Evolutionary conservation across 2,888 invertebrate genomes (phyloP).

Genomic region (Eilema sororculum): DNA sequence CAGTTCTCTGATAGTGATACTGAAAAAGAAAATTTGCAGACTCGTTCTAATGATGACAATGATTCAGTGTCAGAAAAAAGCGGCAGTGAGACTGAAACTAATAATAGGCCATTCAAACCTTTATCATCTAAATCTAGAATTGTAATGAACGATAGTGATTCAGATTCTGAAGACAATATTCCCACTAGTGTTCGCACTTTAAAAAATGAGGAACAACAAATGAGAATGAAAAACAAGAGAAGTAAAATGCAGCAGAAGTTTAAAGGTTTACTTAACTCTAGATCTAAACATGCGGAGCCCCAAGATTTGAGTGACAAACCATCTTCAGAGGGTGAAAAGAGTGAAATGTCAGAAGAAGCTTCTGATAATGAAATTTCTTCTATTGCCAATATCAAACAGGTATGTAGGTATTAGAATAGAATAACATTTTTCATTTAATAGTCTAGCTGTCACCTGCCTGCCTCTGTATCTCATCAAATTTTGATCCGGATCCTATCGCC

Average conservation of each 20-base stretch:
- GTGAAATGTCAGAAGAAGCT: slow-evolving; percentile 35
- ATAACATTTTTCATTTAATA: neutral
- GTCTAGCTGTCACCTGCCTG: neutral
- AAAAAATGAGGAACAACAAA: slow-evolving; percentile 61
- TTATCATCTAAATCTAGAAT: slow-evolving; percentile 45
- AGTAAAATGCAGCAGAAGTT: slow-evolving; percentile 74
- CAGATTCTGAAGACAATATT: slow-evolving; percentile 46
- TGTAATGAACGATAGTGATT: slow-evolving; percentile 30
- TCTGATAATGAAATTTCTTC: slow-evolving; percentile 58
- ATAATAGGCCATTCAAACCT: slow-evolving; percentile 35
- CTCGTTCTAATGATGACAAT: neutral
- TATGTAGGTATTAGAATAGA: slow-evolving; percentile 46
- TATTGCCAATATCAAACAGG: slow-evolving; percentile 71
- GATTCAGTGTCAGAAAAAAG: neutral
- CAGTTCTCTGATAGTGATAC: slow-evolving; percentile 70
- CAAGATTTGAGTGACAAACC: slow-evolving; percentile 28
- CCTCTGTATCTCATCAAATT: too few species aligned
- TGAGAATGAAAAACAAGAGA: slow-evolving; percentile 69
- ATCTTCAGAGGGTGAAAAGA: slow-evolving; percentile 32
- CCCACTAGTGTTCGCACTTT: slow-evolving; percentile 20
- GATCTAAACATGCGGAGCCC: slow-evolving; percentile 42
- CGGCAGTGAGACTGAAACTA: slow-evolving; percentile 34
- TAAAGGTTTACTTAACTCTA: slow-evolving; percentile 61
- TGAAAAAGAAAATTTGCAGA: slow-evolving; percentile 54
- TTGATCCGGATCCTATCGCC: too few species aligned